Conservation (phyloP, 1,140 invertebrate genomes). For the Apis cerana region DNA sequence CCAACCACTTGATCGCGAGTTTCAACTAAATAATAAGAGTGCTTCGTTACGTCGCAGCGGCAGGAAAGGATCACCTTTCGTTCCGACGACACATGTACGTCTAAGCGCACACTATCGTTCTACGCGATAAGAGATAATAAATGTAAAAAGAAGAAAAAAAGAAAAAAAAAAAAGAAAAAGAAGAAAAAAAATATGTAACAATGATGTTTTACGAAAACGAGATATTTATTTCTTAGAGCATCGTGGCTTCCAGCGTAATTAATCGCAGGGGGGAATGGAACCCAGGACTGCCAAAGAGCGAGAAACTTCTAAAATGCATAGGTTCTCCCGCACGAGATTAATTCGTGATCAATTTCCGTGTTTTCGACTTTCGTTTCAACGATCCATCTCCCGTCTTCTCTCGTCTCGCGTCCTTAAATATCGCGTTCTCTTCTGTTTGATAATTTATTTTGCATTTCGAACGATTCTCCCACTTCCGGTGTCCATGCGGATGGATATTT, state of each 20-base stretch:
- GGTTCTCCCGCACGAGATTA: not conserved
- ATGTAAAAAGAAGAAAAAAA: not conserved
- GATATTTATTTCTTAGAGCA: not conserved
- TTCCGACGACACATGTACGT: conserved; percentile 23
- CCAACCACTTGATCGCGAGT: no score
- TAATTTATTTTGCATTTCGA: no score
- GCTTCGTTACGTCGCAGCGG: not conserved
- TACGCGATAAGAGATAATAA: conserved; percentile 17
- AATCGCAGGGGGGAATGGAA: conserved; percentile 4
- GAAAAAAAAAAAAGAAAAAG: no score
- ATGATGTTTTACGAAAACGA: not conserved
- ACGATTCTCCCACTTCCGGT: no score
- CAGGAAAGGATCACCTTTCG: not conserved
- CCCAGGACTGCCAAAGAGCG: conserved; percentile 67
- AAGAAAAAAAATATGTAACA: not conserved
- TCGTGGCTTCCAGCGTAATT: not conserved
- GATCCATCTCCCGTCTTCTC: not conserved
- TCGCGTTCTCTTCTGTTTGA: no score
- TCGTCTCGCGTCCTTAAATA: not conserved
- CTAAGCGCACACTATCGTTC: conserved; percentile 50
- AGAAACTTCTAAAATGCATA: conserved; percentile 67
- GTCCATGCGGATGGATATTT: no score
- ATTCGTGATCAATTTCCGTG: not conserved
- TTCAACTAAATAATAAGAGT: no score
- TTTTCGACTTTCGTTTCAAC: not conserved